Evolutionary conservation across 2,113 vertebrate genomes (phyloP).

Genomic region (Eudyptes chrysolophus): DNA sequence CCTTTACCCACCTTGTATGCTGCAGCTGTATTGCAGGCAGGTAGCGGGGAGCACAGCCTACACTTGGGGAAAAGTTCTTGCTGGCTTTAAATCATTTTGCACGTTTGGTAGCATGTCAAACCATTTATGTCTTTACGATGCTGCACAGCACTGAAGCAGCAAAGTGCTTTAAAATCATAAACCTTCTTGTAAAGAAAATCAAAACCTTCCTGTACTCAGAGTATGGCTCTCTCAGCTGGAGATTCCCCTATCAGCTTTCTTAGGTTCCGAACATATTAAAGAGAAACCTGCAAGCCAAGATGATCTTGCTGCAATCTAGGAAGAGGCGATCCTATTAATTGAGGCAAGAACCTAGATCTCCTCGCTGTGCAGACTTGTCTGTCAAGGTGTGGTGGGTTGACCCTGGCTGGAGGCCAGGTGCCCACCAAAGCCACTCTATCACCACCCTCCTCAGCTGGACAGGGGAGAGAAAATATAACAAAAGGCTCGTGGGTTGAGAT

Average conservation of each 20-base stretch:
- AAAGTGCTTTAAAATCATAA: background rate
- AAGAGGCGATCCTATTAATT: background rate
- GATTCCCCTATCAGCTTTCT: background rate
- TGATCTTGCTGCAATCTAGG: background rate
- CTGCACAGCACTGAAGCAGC: background rate
- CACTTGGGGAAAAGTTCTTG: background rate
- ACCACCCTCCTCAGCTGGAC: background rate
- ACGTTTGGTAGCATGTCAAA: background rate
- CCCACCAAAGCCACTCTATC: background rate
- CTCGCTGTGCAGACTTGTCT: rapidly evolving
- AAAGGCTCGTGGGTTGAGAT: no score
- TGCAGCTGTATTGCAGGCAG: background rate
- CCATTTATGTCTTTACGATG: background rate
- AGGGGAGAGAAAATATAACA: no score
- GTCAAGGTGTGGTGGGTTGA: background rate
- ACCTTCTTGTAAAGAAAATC: background rate
- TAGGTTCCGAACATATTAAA: background rate
- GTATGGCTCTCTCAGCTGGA: background rate
- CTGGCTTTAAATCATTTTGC: background rate
- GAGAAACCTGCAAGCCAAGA: background rate
- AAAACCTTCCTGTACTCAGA: background rate
- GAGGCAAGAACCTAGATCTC: background rate
- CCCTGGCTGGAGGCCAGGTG: background rate
- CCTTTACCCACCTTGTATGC: background rate
- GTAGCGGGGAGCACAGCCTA: background rate